Conservation (phyloP, 2,797 vertebrate species). For the Brotula barbata region DNA sequence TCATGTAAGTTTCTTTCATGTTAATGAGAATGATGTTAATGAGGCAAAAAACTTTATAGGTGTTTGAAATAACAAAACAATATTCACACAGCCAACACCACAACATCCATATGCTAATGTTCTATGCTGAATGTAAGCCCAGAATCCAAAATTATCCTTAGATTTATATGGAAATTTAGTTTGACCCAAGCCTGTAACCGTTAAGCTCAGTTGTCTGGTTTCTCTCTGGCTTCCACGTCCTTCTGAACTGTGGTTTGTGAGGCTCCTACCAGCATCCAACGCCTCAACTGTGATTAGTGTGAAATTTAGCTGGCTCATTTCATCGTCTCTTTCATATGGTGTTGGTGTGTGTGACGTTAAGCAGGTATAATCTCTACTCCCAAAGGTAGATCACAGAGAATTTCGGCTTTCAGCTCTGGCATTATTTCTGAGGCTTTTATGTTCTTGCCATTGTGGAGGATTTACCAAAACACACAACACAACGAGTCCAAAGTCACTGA, state of each 20-base stretch:
- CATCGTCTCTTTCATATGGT: slow-evolving; percentile 57
- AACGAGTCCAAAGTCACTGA: slow-evolving; percentile 51
- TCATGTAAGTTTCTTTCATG: no score
- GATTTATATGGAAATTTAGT: slow-evolving; percentile 28
- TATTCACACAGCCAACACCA: no score
- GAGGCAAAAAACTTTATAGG: no score
- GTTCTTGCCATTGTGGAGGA: slow-evolving; percentile 54
- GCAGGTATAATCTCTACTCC: slow-evolving; percentile 75
- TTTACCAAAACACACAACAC: slow-evolving; percentile 55
- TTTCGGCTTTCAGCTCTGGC: slow-evolving; percentile 61
- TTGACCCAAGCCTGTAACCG: slow-evolving; percentile 27
- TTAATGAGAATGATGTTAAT: no score
- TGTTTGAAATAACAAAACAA: no score
- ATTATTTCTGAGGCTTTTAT: slow-evolving; percentile 61
- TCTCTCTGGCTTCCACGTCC: slow-evolving; percentile 12
- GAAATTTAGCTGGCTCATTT: slow-evolving; percentile 62
- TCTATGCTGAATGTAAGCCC: no score
- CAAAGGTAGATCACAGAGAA: slow-evolving; percentile 67
- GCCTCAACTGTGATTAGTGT: slow-evolving; percentile 50
- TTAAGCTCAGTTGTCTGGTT: slow-evolving; percentile 18
- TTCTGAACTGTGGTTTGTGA: slow-evolving; percentile 35
- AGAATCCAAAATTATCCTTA: no score
- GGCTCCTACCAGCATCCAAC: slow-evolving; percentile 45
- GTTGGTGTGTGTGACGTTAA: slow-evolving; percentile 68
- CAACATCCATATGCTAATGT: no score